Evolutionary conservation across 2,113 vertebrate species (phyloP), one percentile per base, ranked within the genome.

Genomic region (Platichthys stellatus): DNA sequence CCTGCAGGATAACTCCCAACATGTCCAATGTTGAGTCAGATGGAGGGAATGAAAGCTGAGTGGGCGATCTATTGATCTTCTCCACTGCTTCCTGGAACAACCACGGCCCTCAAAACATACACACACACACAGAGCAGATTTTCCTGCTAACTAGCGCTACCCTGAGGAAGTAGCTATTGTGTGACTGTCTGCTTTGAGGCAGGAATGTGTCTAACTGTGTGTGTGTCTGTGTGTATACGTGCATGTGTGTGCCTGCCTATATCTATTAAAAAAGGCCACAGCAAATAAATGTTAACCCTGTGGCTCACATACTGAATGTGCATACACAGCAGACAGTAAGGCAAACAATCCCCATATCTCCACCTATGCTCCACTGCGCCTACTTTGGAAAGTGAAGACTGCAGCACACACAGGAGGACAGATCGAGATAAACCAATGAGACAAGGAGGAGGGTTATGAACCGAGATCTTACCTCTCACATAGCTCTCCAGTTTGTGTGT

Each of bases 391-490:
- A 92, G 88, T 89, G 71, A 68, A 84, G 81, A 83, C 84, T 83
- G 87, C 87, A 82, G 84, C 82, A 81, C 74, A 72, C 72, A 88
- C 80, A 75, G 73, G 76, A 87, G 72, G 90, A 90, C 89, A 90
- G 80, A 88, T 92, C 89, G 64, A 88, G 85, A 91, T 80, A 76
- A 76, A 84, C 65, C 87, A 77, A 68, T 69, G 74, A 88, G 74
- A 81, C 69, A 63, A 74, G 77, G 80, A 87, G 83, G 86, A 88
- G 63, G 86, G 82, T 72, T 82, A 76, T 69, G 74, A 85, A 87
- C 70, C 71, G 24, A 88, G 87, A 82, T 85, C 94, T 94, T 95
- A 95, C 94, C 94, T 95, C 91, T 95, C 90, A 93, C 93, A 94
- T 94, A 80, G 91, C 92, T 89, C 87, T 93, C 89, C 85, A 72